A percentile compares a stretch with the other conserved stretches of the same genome.
These are phyloP conservation scores for Trachemys scripta DNA, from an alignment of 2,113 vertebrate genomes.

Conservation along the genomic window DNA sequence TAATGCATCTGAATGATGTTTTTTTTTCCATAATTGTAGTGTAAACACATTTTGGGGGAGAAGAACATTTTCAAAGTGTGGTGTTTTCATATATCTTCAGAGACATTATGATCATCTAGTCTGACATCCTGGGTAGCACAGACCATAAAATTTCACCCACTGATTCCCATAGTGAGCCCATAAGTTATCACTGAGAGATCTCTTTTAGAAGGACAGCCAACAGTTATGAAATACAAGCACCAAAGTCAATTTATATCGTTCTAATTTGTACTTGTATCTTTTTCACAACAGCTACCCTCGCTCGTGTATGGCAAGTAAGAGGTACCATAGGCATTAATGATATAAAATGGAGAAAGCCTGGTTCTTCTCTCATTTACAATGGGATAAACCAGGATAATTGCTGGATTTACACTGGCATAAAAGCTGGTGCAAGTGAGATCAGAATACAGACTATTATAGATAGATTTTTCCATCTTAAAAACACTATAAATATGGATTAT, in stretches of 20 bases:
- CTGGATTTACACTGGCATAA: background rate
- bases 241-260: background rate
- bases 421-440: background rate
- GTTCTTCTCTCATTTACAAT: background rate
- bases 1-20: conserved; percentile 3
- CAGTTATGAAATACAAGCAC: background rate
- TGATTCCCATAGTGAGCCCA: background rate
- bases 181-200: background rate
- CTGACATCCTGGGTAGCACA: background rate
- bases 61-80: background rate
- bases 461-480: background rate
- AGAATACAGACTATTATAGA: background rate
- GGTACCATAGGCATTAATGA: background rate
- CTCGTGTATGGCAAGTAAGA: background rate
- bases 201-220: background rate
- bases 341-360: background rate
- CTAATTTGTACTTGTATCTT: background rate
- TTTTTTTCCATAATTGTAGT: conserved; percentile 4
- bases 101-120: background rate
- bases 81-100: conserved; percentile 3
- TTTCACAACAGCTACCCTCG: background rate
- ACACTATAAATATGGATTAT: background rate
- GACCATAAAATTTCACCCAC: background rate
- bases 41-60: background rate
- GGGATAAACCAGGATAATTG: background rate